Percentiles rank a stretch among this genome's conserved stretches.
Evolutionary conservation across 1,140 invertebrate genomes (phyloP).

Genomic region (Pogonognathellus flavescens): DNA sequence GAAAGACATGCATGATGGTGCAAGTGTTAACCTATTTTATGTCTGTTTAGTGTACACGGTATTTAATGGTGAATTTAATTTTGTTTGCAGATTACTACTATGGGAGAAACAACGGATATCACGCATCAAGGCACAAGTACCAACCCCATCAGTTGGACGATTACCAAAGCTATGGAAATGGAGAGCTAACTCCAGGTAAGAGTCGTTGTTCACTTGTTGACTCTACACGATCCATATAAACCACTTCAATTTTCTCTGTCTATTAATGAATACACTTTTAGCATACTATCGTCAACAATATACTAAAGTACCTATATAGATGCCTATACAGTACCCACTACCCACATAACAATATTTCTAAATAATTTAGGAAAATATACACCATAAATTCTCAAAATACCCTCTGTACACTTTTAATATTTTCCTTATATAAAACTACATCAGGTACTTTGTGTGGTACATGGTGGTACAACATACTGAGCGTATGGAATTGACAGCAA

Average conservation of each 20-base stretch:
- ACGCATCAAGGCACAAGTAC: background rate
- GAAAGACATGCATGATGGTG: too few species aligned
- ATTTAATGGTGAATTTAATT: background rate
- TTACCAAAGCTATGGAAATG: slow-evolving; percentile 39
- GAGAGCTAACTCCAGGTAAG: slow-evolving; percentile 5
- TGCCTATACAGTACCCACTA: too few species aligned
- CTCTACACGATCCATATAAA: background rate
- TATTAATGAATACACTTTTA: background rate
- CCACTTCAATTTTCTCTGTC: background rate
- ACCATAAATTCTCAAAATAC: too few species aligned
- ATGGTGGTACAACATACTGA: too few species aligned
- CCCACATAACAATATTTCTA: too few species aligned
- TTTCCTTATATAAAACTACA: too few species aligned
- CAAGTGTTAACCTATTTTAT: background rate
- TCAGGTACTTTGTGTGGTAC: too few species aligned
- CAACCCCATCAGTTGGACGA: background rate
- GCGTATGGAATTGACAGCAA: background rate
- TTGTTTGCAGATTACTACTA: slow-evolving; percentile 10
- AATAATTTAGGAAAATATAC: too few species aligned
- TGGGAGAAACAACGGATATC: slow-evolving; percentile 1
- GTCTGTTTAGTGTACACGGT: background rate
- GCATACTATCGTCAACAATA: too few species aligned
- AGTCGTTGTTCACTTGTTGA: background rate
- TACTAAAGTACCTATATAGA: too few species aligned
- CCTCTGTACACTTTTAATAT: too few species aligned